Conservation (phyloP, 2,797 vertebrate genomes). For the Nannoperca australis region DNA sequence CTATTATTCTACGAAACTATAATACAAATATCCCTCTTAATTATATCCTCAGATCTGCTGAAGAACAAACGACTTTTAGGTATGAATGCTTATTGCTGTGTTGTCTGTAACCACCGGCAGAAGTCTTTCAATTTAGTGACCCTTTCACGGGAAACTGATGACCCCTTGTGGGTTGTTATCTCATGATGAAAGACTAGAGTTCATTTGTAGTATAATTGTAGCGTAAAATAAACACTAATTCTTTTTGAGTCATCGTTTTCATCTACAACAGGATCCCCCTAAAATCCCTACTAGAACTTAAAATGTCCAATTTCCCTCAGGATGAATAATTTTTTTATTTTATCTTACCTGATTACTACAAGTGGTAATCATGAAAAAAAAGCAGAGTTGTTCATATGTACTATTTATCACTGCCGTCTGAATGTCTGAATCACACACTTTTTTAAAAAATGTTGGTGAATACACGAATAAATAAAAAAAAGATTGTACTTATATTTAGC, state of each 20-base stretch:
- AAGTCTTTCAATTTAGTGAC: not conserved
- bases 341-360: not conserved
- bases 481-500: not conserved
- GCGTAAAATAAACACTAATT: not conserved
- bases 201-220: not conserved
- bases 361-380: not conserved
- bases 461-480: too few relatives aligned
- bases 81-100: not conserved
- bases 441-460: too few relatives aligned
- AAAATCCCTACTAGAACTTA: not conserved
- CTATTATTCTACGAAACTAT: not conserved
- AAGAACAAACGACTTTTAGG: not conserved
- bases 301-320: not conserved
- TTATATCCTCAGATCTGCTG: not conserved
- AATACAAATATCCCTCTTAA: not conserved
- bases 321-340: not conserved
- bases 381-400: not conserved
- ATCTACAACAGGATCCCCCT: too few relatives aligned
- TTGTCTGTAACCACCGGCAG: not conserved
- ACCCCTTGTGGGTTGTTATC: slow-evolving; percentile 71
- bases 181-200: not conserved
- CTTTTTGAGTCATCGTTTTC: not conserved
- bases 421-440: too few relatives aligned
- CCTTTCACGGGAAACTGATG: slow-evolving; percentile 47
- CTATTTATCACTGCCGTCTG: not conserved